These are phyloP conservation scores for Ophioderma brevispina DNA, from an alignment of 35 echinoderm and acorn worm species.

Conservation along the genomic window DNA sequence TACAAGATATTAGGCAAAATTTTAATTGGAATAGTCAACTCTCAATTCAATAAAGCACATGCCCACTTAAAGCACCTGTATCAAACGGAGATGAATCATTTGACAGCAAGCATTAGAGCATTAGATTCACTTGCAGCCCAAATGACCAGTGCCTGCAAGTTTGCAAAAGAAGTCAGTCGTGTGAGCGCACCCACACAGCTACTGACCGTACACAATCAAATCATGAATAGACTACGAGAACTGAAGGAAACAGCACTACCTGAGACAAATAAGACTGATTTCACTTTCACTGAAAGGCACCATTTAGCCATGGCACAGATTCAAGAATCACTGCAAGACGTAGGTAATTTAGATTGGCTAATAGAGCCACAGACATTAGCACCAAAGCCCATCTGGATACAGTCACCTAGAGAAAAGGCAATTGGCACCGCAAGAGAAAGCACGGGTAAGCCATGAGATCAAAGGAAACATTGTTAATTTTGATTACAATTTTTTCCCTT, in stretches of 20 bases:
- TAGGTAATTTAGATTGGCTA: neutral
- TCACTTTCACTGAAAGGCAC: neutral
- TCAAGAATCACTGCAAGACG: neutral
- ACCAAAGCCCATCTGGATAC: no score
- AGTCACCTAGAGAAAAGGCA: no score
- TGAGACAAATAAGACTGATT: neutral
- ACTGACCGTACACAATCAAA: neutral
- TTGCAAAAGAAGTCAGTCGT: neutral
- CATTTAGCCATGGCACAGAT: neutral
- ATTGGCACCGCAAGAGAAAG: no score
- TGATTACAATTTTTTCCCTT: no score
- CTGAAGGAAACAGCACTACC: neutral
- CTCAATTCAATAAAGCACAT: neutral
- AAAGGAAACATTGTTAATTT: no score
- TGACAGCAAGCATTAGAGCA: neutral
- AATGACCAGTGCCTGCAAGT: conserved; percentile 15
- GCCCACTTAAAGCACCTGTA: neutral
- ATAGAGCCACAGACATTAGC: no score
- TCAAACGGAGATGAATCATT: neutral
- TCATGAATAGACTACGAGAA: neutral
- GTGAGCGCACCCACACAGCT: neutral
- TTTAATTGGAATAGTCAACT: neutral
- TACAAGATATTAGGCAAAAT: neutral
- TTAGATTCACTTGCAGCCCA: conserved; percentile 11
- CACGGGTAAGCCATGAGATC: no score